Base-by-base conservation (phyloP, 1,140 invertebrate genomes). In the Drosophila saltans region DNA sequence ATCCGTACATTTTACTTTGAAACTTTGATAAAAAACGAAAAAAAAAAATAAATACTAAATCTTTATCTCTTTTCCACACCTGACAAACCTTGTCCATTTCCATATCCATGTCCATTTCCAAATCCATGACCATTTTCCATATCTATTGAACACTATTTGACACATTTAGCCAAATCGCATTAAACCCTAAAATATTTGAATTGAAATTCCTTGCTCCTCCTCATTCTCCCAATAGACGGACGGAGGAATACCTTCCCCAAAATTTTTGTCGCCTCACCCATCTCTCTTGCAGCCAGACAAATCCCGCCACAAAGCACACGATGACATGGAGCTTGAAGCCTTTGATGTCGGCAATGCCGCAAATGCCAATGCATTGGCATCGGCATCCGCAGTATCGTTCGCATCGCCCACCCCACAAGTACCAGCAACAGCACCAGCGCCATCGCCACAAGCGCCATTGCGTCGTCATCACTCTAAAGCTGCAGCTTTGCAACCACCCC, bases 111-210 rank as follows among this genome's bases (percentile, higher is more conserved):
- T 48, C 45, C 45, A 8, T 24, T 2, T 52, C 45, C 21, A 52
- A 10, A 9, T 26, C 45, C 45, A 80, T 16, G 16, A 0, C 16
- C 16, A 16, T 16, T 74, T 60, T 71, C 67, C 78, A 74, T 81
- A 41, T 73, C 78, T 55, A 75, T 76, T 76, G 66, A 76, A 76
- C 73, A 60, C 70, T 69, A 79, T 73, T 85, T 78, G 76, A 75
- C 33, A 70, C 68, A 81, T 52, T 52, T 60, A 89, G 84, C 84
- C 84, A 78, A 89, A 89, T 90, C 78, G 84, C 89, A 89, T 89
- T 89, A 89, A 89, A 90, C 81, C 85, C 81, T 89, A 89, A 89
- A 89, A 72, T 83, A 88, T 83, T 89, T 88, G 80, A 88, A 74
- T 68, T 88, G 78, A 81, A 81, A 58, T 26, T 64, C 63, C 58